Evolutionary conservation across 2,113 vertebrate species (phyloP).

Genomic region (Pelecanoides urinatrix): DNA sequence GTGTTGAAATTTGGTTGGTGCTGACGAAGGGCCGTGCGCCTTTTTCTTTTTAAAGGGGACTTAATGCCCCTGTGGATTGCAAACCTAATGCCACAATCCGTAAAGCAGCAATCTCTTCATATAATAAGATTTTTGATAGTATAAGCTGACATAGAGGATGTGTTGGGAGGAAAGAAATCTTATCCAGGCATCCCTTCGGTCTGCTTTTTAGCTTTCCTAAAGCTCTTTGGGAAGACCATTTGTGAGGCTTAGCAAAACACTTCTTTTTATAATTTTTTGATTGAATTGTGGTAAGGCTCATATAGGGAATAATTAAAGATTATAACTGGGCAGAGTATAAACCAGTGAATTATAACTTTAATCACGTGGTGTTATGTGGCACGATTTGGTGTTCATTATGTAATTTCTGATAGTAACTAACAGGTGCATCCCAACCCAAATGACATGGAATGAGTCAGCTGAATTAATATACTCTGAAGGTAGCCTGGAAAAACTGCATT

Average conservation of each 20-base stretch:
- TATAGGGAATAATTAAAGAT: not conserved
- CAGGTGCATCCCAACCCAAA: not conserved
- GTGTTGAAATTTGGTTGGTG: not conserved
- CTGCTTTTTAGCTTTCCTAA: not conserved
- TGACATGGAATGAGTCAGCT: not conserved
- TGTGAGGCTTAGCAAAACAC: not conserved
- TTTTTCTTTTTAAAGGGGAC: not conserved
- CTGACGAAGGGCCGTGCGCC: not conserved
- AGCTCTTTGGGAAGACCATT: not conserved
- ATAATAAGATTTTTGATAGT: not conserved
- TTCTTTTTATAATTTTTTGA: not conserved
- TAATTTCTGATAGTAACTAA: not conserved
- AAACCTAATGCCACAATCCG: not conserved
- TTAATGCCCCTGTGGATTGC: not conserved
- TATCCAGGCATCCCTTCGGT: not conserved
- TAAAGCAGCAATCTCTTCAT: not conserved
- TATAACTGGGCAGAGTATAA: not conserved
- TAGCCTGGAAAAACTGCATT: not conserved
- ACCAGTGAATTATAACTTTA: not conserved
- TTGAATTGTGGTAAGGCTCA: not conserved
- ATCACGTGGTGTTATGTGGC: not conserved
- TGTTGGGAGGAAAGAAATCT: not conserved
- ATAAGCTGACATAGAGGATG: not conserved
- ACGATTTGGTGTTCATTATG: accelerated
- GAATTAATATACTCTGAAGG: not conserved